A percentile compares a stretch with the other conserved stretches of the same genome.
phyloP scores from a whole-genome alignment of 2,888 invertebrate species.

The Athripsodes cinereus region DNA sequence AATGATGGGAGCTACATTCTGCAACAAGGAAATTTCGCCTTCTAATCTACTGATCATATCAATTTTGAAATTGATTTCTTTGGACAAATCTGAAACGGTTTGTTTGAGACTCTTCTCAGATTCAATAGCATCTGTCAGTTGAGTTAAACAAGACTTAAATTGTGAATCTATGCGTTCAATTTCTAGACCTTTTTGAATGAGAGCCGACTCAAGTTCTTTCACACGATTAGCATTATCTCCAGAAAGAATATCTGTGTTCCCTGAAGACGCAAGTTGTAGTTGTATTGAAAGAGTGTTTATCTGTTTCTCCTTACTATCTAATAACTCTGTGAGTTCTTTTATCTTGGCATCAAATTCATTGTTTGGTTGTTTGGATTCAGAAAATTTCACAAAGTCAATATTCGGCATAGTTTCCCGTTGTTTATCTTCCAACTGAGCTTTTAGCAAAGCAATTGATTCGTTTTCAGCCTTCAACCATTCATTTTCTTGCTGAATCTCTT shows the following conservation, averaged over 20 bases:
- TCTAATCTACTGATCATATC: slow-evolving; percentile 35
- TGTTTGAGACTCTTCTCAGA: slow-evolving; percentile 17
- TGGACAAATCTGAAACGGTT: slow-evolving; percentile 10
- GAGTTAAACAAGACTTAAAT: slow-evolving; percentile 18
- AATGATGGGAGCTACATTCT: not conserved
- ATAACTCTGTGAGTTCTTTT: slow-evolving; percentile 47
- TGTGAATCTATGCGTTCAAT: slow-evolving; percentile 16
- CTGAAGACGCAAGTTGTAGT: slow-evolving; percentile 31
- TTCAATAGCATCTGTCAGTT: slow-evolving; percentile 18
- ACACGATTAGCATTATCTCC: slow-evolving; percentile 5
- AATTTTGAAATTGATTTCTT: slow-evolving; percentile 33
- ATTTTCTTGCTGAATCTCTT: slow-evolving; percentile 33
- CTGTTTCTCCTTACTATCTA: slow-evolving; percentile 47
- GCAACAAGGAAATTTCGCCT: slow-evolving; percentile 11
- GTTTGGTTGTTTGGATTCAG: not conserved
- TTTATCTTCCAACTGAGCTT: not conserved
- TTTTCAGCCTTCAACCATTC: slow-evolving; percentile 37
- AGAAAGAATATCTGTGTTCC: not conserved
- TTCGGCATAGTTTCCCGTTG: slow-evolving; percentile 33
- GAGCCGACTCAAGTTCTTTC: slow-evolving; percentile 21
- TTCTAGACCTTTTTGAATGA: slow-evolving; percentile 23
- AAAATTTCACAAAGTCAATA: slow-evolving; percentile 28
- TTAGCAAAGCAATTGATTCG: slow-evolving; percentile 37
- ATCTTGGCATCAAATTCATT: slow-evolving; percentile 44
- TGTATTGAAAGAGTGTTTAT: slow-evolving; percentile 38